phyloP scores from a whole-genome alignment of 2,888 invertebrate species.

The Torymus auratus region DNA sequence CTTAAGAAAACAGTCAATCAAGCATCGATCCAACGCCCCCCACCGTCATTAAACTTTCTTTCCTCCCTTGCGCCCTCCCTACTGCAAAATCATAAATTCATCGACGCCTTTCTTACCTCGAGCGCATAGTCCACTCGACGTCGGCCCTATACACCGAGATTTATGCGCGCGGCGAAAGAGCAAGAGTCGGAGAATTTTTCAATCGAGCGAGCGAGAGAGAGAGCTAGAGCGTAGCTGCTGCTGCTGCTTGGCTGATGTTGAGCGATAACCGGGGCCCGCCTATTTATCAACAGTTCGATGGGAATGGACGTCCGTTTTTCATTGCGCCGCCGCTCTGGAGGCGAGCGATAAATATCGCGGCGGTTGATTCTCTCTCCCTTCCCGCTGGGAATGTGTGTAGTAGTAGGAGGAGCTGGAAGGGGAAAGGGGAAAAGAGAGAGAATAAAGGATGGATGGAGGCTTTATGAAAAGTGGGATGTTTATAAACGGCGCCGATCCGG shows the following conservation, averaged over 20 bases:
- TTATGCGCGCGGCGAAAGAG: neutral
- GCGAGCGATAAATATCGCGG: slow-evolving; percentile 57
- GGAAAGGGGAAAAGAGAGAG: slow-evolving; percentile 34
- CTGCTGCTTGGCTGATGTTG: slow-evolving; percentile 37
- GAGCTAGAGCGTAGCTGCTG: neutral
- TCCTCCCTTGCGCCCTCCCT: no score
- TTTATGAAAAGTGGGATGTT: neutral
- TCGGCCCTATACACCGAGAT: neutral
- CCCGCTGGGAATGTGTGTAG: no score
- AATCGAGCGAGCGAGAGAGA: neutral
- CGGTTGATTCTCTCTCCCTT: slow-evolving; percentile 5
- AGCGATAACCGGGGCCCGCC: slow-evolving; percentile 47
- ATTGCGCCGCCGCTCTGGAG: slow-evolving; percentile 18
- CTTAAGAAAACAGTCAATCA: no score
- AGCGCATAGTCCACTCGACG: slow-evolving; percentile 4
- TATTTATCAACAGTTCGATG: slow-evolving; percentile 60
- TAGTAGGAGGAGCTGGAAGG: neutral
- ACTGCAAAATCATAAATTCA: no score
- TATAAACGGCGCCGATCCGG: slow-evolving; percentile 1
- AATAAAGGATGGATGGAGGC: slow-evolving; percentile 42
- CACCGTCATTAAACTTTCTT: no score
- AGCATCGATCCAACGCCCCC: no score
- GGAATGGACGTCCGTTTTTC: slow-evolving; percentile 61
- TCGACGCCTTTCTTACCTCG: no score
- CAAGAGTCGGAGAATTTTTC: slow-evolving; percentile 11